A percentile compares a stretch with the other conserved stretches of the same genome.
Evolutionary conservation across 2,797 vertebrate genomes (phyloP).

Genomic region (Ceryle rudis): DNA sequence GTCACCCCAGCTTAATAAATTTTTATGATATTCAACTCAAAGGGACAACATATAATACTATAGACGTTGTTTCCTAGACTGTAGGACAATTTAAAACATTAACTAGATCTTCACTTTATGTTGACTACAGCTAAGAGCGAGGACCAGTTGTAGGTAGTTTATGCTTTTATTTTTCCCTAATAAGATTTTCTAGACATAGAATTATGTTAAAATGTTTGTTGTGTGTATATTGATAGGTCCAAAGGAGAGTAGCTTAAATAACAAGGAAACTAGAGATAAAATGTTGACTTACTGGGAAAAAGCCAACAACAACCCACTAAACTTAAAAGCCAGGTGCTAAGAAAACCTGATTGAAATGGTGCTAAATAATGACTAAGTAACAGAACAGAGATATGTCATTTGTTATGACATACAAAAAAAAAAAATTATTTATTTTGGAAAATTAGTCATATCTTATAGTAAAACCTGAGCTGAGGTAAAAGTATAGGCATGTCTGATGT

Average conservation of each 20-base stretch:
- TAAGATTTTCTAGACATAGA: neutral
- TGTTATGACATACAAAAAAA: neutral
- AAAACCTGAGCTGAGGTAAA: neutral
- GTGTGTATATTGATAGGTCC: neutral
- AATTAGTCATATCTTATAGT: neutral
- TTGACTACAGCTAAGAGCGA: neutral
- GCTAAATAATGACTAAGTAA: neutral
- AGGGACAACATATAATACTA: neutral
- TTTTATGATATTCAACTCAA: neutral
- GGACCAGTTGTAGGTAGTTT: neutral
- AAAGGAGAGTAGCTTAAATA: neutral
- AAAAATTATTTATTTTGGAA: neutral
- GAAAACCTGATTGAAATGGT: neutral
- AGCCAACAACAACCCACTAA: neutral
- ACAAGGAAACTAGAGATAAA: neutral
- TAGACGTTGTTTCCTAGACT: neutral
- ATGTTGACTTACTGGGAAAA: neutral
- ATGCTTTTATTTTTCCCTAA: neutral
- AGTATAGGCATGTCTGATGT: neutral
- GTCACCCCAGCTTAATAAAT: neutral
- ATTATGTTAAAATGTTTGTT: neutral
- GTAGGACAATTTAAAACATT: neutral
- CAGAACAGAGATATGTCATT: neutral
- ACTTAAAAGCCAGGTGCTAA: neutral
- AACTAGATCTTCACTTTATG: neutral